Evolutionary conservation across 2,797 vertebrate species (phyloP), one percentile per base, ranked within the genome.

Genomic region (Eulemur coronatus): DNA sequence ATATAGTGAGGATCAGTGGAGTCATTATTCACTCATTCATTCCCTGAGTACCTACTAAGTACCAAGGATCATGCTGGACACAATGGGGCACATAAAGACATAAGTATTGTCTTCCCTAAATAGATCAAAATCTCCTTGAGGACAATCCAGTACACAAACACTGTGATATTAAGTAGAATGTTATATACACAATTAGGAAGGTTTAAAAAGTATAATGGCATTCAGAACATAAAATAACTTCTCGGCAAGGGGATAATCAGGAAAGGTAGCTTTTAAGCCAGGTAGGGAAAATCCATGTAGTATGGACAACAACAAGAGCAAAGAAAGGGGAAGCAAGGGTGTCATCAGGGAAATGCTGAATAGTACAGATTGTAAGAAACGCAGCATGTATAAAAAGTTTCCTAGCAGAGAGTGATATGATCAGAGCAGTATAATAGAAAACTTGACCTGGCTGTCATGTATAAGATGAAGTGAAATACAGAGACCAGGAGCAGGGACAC

Each of bases 141-240:
- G 18, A 67, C 33, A 79, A 72, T 5, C 65, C 61, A 65, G 41
- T 72, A 65, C 4, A 81, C 4, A 59, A 78, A 89, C 46, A 50
- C 14, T 52, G 35, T 41, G 61, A 43, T 81, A 75, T 13, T 78
- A 88, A 43, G 52, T 38, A 93, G 33, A 88, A 88, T 95, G 72
- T 28, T 65, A 93, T 12, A 78, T 1, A 91, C 3, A 93, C 48
- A 50, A 52, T 91, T 79, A 95, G 28, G 6, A 35, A 97, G 10
- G 52, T 73, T 22, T 94, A 61, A 87, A 93, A 95, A 93, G 57
- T 91, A 33, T 48, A 52, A 63, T 35, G 75, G 20, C 41, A 95
- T 80, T 93, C 84, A 92, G 35, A 48, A 82, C 82, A 43, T 33
- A 82, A 92, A 95, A 38, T 73, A 88, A 91, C 41, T 72, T 85